Percentiles rank a stretch among this genome's conserved stretches.
phyloP scores from a whole-genome alignment of 2,113 vertebrate genomes.

The Scortum barcoo region DNA sequence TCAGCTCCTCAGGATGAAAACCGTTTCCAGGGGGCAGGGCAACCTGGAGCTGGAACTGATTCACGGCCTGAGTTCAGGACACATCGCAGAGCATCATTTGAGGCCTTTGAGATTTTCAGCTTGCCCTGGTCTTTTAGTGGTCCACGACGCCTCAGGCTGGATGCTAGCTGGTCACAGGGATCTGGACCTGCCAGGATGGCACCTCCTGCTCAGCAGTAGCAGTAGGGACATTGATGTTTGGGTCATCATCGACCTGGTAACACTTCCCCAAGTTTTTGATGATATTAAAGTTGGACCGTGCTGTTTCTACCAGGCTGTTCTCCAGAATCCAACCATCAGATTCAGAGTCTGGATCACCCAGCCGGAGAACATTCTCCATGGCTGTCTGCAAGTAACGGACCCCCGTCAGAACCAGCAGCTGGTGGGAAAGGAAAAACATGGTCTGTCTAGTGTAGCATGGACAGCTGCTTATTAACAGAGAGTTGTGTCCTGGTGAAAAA shows the following conservation, averaged over 20 bases:
- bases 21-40: not conserved
- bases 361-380: constrained; percentile 88
- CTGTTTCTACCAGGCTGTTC: constrained; percentile 89
- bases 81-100: not conserved
- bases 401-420: constrained; percentile 89
- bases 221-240: constrained; percentile 84
- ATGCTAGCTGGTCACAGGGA: constrained; percentile 38
- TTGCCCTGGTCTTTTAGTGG: not conserved
- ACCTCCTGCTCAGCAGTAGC: constrained; percentile 73
- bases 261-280: constrained; percentile 92
- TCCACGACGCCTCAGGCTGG: not conserved
- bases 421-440: not conserved
- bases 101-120: not conserved
- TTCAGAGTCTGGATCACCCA: constrained; percentile 86
- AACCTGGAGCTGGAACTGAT: not conserved
- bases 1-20: not conserved
- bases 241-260: constrained; percentile 87
- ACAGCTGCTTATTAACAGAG: not conserved
- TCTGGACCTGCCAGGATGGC: constrained; percentile 55
- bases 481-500: not conserved
- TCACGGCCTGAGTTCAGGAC: too few species aligned
- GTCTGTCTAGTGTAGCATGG: not conserved
- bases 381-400: constrained; percentile 92
- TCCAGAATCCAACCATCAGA: constrained; percentile 92
- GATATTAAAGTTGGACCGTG: constrained; percentile 87